A percentile compares a stretch with the other conserved stretches of the same genome.
These are phyloP conservation scores for Prosopocoilus inquinatus DNA, from an alignment of 2,888 invertebrate genomes.

Conservation along the genomic window DNA sequence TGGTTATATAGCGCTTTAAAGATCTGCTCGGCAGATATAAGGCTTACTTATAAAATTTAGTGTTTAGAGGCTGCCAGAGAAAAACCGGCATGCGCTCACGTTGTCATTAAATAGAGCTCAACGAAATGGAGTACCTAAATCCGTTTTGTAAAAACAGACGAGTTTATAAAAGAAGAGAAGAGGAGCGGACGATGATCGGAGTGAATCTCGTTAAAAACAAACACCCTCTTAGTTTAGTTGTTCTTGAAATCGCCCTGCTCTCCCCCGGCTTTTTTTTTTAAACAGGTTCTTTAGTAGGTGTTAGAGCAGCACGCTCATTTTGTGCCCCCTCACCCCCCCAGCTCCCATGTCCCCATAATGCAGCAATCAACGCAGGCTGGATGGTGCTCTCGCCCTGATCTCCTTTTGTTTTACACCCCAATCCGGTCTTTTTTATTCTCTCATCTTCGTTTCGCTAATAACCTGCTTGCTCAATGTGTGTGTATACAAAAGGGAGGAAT, in stretches of 20 bases:
- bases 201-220: slow-evolving; percentile 51
- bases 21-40: background rate
- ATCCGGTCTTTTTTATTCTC: slow-evolving; percentile 41
- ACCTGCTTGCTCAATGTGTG: slow-evolving; percentile 41
- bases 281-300: slow-evolving; percentile 46
- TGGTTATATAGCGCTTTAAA: too few relatives aligned
- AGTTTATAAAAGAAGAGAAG: slow-evolving; percentile 42
- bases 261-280: slow-evolving; percentile 40
- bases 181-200: slow-evolving; percentile 41
- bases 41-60: background rate
- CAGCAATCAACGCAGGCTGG: slow-evolving; percentile 46
- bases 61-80: background rate
- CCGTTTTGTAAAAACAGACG: slow-evolving; percentile 33
- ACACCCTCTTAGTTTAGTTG: slow-evolving; percentile 48
- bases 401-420: slow-evolving; percentile 44
- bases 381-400: slow-evolving; percentile 38
- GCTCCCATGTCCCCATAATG: slow-evolving; percentile 37
- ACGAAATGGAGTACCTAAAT: slow-evolving; percentile 33
- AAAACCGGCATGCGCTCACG: slow-evolving; percentile 1
- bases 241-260: slow-evolving; percentile 44
- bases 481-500: slow-evolving; percentile 42
- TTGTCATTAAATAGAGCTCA: slow-evolving; percentile 30
- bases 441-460: slow-evolving; percentile 45
- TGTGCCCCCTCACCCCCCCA: slow-evolving; percentile 5
- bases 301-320: slow-evolving; percentile 30